These are phyloP conservation scores for Callorhinus ursinus DNA, from an alignment of 2,113 vertebrate genomes.

Conservation along the genomic window DNA sequence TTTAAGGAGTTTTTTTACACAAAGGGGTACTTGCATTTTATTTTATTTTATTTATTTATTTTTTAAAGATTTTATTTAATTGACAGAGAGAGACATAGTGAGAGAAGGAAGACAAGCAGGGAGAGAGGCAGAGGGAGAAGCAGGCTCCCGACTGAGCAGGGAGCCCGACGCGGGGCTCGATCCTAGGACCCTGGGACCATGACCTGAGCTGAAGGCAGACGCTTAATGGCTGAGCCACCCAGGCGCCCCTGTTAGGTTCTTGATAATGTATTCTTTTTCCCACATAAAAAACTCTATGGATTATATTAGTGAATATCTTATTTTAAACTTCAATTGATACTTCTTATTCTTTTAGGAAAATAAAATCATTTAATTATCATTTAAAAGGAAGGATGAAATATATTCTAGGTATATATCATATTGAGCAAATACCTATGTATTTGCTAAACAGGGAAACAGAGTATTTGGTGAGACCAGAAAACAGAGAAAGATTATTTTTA, in stretches of 20 bases:
- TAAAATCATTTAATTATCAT: not conserved
- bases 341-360: not conserved
- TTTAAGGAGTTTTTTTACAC: not conserved
- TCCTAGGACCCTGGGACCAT: not conserved
- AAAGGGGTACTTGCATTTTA: not conserved
- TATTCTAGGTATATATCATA: not conserved
- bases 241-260: not conserved
- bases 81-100: not conserved
- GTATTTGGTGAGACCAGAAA: not conserved
- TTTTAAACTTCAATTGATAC: slow-evolving; percentile 22
- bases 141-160: too few relatives aligned
- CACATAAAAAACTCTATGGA: not conserved
- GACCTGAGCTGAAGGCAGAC: not conserved
- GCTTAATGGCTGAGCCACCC: not conserved
- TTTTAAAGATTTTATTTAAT: not conserved
- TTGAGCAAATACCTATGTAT: not conserved
- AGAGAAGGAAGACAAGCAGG: too few relatives aligned
- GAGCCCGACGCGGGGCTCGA: not conserved
- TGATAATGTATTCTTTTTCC: not conserved
- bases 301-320: not conserved
- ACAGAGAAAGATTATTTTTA: not conserved
- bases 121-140: too few relatives aligned
- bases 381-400: not conserved
- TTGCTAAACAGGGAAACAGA: not conserved
- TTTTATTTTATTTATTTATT: not conserved